Conservation (phyloP, 2,113 vertebrate species). For the Brachypodius melanocephalos region DNA sequence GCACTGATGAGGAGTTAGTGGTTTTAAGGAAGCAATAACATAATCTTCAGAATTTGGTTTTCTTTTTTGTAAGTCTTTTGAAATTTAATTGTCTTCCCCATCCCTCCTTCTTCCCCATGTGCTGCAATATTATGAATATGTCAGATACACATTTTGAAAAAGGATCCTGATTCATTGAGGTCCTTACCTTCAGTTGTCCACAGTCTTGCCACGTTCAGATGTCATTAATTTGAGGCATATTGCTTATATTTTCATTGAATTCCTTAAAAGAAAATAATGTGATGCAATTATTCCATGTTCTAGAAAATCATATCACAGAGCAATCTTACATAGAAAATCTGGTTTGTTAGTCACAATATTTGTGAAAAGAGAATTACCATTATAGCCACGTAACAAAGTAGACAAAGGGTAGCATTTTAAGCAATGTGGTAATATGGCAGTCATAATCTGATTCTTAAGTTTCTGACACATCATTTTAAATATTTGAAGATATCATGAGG, state of each 20-base stretch:
- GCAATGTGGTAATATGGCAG: not conserved
- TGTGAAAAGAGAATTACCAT: slow-evolving; percentile 25
- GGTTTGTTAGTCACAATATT: slow-evolving; percentile 20
- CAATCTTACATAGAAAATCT: not conserved
- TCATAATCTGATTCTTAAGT: slow-evolving; percentile 12
- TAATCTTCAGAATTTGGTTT: not conserved
- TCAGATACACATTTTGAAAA: not conserved
- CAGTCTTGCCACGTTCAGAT: not conserved
- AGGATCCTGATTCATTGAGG: not conserved
- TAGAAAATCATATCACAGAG: not conserved
- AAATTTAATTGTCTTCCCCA: not conserved
- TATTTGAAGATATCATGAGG: slow-evolving; percentile 17
- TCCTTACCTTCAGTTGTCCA: not conserved
- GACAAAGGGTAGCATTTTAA: slow-evolving; percentile 6
- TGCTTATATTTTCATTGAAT: not conserved
- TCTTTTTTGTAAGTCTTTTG: not conserved
- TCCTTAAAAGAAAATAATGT: not conserved
- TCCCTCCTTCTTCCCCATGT: not conserved
- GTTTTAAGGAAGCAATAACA: not conserved
- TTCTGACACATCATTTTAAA: not conserved
- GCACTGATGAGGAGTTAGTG: not conserved
- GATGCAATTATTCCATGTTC: not conserved
- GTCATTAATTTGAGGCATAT: not conserved
- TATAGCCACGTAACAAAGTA: slow-evolving; percentile 8
- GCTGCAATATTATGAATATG: not conserved